These are phyloP conservation scores for Diaprepes abbreviatus DNA, from an alignment of 2,888 invertebrate species.

Conservation along the genomic window DNA sequence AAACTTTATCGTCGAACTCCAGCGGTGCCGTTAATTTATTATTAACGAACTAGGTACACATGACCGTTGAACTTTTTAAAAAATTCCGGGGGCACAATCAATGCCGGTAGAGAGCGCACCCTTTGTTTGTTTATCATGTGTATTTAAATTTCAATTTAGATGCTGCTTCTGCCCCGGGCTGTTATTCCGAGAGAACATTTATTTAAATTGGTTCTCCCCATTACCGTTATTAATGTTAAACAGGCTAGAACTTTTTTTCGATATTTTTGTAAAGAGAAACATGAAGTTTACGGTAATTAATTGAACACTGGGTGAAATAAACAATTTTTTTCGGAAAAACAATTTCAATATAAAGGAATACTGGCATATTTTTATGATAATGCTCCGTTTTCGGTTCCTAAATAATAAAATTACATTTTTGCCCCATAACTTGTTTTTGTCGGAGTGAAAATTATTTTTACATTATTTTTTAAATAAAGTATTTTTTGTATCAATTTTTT, in stretches of 20 bases:
- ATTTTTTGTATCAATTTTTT: too few relatives aligned
- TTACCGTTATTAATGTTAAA: constrained; percentile 11
- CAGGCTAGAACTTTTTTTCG: neutral
- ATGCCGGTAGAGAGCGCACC: constrained; percentile 15
- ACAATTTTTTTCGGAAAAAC: too few relatives aligned
- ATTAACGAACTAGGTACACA: neutral
- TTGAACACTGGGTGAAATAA: too few relatives aligned
- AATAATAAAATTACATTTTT: too few relatives aligned
- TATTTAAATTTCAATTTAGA: constrained; percentile 34
- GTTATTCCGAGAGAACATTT: constrained; percentile 19
- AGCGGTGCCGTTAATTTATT: neutral
- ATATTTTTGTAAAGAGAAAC: neutral
- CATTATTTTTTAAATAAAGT: too few relatives aligned
- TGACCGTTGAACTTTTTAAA: constrained; percentile 12
- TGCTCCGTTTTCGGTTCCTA: too few relatives aligned
- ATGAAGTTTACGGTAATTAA: too few relatives aligned
- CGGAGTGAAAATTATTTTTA: too few relatives aligned
- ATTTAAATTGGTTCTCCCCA: constrained; percentile 23
- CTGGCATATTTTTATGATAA: too few relatives aligned
- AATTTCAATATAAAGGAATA: too few relatives aligned
- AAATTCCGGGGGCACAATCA: constrained; percentile 6
- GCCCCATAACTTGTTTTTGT: too few relatives aligned
- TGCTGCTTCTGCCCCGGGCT: constrained; percentile 1
- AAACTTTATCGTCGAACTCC: neutral
- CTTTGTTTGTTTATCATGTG: constrained; percentile 24